Conservation (phyloP, 2,797 vertebrate genomes). For the Tenualosa thibaudeaui region DNA sequence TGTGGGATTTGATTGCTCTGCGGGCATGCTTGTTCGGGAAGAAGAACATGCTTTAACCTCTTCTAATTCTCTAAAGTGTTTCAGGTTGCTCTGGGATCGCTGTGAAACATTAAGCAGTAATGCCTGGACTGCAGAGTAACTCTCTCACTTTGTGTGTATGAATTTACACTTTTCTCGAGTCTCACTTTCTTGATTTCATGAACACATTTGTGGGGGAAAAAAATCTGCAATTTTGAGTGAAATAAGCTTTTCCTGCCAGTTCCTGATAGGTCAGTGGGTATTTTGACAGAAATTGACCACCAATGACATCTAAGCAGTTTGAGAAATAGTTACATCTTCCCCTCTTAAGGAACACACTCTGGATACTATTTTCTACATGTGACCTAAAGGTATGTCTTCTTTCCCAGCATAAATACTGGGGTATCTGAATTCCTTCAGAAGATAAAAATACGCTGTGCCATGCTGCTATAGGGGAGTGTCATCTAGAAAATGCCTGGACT, state of each 20-base stretch:
- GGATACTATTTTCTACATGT: background rate
- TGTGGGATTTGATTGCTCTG: background rate
- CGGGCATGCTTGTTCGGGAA: background rate
- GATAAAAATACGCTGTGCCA: background rate
- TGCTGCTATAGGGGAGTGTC: background rate
- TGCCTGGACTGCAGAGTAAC: background rate
- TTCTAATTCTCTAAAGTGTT: background rate
- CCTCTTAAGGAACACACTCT: background rate
- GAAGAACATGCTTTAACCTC: background rate
- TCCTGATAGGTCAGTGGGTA: background rate
- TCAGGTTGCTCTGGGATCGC: background rate
- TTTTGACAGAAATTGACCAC: background rate
- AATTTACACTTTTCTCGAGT: background rate
- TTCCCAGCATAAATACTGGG: background rate
- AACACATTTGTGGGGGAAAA: background rate
- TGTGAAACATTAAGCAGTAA: background rate
- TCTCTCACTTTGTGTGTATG: background rate
- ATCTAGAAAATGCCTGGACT: conserved; percentile 22
- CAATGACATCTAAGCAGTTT: background rate
- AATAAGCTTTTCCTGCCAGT: background rate
- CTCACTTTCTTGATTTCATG: background rate
- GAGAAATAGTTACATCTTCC: background rate
- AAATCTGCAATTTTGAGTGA: no score
- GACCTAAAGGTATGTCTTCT: background rate
- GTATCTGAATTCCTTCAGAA: conserved; percentile 5